These are phyloP conservation scores for Ophion costatus DNA, from an alignment of 2,888 invertebrate genomes.

Conservation along the genomic window DNA sequence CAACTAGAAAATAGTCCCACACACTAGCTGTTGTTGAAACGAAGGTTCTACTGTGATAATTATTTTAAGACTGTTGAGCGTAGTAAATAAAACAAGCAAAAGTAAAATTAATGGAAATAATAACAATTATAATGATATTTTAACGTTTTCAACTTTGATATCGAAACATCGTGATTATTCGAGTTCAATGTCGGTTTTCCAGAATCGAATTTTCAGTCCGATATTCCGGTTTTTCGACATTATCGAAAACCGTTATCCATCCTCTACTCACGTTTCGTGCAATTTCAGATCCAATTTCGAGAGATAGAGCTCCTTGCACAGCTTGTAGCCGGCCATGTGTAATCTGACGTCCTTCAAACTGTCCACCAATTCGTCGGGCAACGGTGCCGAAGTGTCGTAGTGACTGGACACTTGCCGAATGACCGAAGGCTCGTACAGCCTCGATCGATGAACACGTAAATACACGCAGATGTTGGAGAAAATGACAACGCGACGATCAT, in stretches of 20 bases:
- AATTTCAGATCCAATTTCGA: slow-evolving; percentile 93
- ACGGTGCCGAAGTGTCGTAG: slow-evolving; percentile 88
- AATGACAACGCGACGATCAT: not conserved
- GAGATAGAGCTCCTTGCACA: slow-evolving; percentile 92
- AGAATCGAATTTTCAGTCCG: not conserved
- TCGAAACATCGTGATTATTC: too few relatives aligned
- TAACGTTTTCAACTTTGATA: too few relatives aligned
- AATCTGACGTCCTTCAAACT: slow-evolving; percentile 87
- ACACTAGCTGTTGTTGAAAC: too few relatives aligned
- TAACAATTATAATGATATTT: too few relatives aligned
- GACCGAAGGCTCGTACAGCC: slow-evolving; percentile 87
- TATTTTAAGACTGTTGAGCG: too few relatives aligned
- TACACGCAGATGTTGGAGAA: not conserved
- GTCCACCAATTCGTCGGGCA: slow-evolving; percentile 88
- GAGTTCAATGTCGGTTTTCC: too few relatives aligned
- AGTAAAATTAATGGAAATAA: too few relatives aligned
- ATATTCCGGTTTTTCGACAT: not conserved
- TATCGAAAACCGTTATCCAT: too few relatives aligned
- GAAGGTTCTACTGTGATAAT: too few relatives aligned
- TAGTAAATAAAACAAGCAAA: too few relatives aligned
- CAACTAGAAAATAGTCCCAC: too few relatives aligned
- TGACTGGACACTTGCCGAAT: slow-evolving; percentile 89
- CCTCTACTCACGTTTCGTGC: slow-evolving; percentile 86
- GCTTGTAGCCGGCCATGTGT: slow-evolving; percentile 91
- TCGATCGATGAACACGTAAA: slow-evolving; percentile 53